Percentiles rank a stretch among this genome's conserved stretches.
phyloP scores from a whole-genome alignment of 2,797 vertebrate genomes.

The Molossus molossus region DNA sequence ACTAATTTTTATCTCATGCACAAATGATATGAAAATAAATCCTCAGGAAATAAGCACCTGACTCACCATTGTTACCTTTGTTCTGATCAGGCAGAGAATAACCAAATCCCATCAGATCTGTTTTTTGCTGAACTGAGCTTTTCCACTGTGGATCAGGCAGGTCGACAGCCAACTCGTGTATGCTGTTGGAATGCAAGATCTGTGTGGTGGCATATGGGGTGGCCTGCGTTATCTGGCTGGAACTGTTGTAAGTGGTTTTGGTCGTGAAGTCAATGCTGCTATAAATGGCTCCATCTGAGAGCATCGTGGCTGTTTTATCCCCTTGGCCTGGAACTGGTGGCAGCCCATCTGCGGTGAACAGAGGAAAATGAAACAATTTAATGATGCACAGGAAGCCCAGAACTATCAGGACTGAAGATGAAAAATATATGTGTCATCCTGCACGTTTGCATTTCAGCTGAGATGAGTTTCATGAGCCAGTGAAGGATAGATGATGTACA shows the following conservation, averaged over 20 bases:
- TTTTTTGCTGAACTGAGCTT: constrained; percentile 96
- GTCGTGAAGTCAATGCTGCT: constrained; percentile 99
- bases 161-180: constrained; percentile 98
- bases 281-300: constrained; percentile 99
- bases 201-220: constrained; percentile 99
- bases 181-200: constrained; percentile 98
- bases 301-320: constrained; percentile 98
- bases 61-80: constrained; percentile 99
- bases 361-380: constrained; percentile 88
- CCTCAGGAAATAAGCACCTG: constrained; percentile 57
- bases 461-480: constrained; percentile 92
- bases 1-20: constrained; percentile 87
- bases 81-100: constrained; percentile 98
- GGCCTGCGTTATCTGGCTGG: constrained; percentile 96
- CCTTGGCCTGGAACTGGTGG: constrained; percentile 94
- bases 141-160: constrained; percentile 98
- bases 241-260: constrained; percentile 97
- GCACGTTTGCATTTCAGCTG: constrained; percentile 89
- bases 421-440: constrained; percentile 90
- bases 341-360: constrained; percentile 93
- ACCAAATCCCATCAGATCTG: constrained; percentile 96
- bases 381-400: constrained; percentile 82
- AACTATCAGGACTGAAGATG: constrained; percentile 86
- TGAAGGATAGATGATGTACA: constrained; percentile 97
- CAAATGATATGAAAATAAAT: constrained; percentile 72